phyloP scores from a whole-genome alignment of 2,888 invertebrate species.

The Biston betularia region DNA sequence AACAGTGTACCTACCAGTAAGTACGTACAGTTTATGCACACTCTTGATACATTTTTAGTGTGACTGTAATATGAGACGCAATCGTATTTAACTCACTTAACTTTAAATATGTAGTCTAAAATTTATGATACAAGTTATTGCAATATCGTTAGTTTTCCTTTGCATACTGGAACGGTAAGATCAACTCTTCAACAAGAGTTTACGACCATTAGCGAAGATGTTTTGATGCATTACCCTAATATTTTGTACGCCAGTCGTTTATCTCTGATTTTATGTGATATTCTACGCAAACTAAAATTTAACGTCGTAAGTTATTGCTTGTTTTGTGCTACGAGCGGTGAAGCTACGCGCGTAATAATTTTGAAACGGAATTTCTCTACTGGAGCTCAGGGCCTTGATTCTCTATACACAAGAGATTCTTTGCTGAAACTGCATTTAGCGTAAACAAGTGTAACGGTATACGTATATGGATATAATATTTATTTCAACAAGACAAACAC shows the following conservation, averaged over 20 bases:
- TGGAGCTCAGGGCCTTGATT: too few relatives aligned
- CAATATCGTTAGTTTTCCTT: slow-evolving; percentile 15
- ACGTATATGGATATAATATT: too few relatives aligned
- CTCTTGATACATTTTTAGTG: too few relatives aligned
- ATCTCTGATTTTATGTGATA: slow-evolving; percentile 11
- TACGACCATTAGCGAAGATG: slow-evolving; percentile 9
- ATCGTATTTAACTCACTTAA: background rate
- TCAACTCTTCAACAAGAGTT: slow-evolving; percentile 10
- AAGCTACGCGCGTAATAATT: background rate
- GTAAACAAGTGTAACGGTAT: too few relatives aligned
- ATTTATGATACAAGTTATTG: slow-evolving; percentile 11
- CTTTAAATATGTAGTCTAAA: background rate
- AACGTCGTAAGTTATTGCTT: background rate
- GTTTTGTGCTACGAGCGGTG: background rate
- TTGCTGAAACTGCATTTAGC: too few relatives aligned
- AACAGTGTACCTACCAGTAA: too few relatives aligned
- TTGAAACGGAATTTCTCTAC: background rate
- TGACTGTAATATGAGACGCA: too few relatives aligned
- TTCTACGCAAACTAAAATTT: slow-evolving; percentile 10
- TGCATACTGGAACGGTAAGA: slow-evolving; percentile 10
- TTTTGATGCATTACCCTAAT: slow-evolving; percentile 18
- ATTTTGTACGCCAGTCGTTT: slow-evolving; percentile 4
- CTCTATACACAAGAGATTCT: too few relatives aligned
- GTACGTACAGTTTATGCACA: too few relatives aligned
- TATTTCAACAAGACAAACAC: too few relatives aligned